Base-by-base conservation (phyloP, 2,888 invertebrate genomes). In the Apantesis nais region DNA sequence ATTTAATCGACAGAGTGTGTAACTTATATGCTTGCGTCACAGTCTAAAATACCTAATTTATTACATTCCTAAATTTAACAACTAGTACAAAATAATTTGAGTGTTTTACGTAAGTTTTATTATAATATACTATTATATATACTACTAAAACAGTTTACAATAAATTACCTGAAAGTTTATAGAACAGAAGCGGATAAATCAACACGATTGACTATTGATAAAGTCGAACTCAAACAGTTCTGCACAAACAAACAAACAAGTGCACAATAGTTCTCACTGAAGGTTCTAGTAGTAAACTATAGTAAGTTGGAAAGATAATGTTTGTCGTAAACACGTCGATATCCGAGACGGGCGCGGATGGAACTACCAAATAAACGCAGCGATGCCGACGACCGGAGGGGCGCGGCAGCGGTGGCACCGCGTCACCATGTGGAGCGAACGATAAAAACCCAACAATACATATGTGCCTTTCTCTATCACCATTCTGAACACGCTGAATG, bases 341-440 rank as follows among this genome's bases (percentile, higher is more conserved):
- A 85, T 83, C 79, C 85, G 83, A 83, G 85, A 85, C 88, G 81
- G 85, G 86, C 89, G 85, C 91, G 90, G 86, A 88, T 88, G 89
- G 80, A 82, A 93, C 94, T 92, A 88, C 85, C 84, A 82, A 90
- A 89, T 86, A 87, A 88, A 88, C 89, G 83, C 79, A 79, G 76
- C 82, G 85, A 70, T 65, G 81, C 83, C 87, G 87, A 84, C 85
- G 86, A 85, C 79, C 85, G 88, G 86, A 86, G 89, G 89, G 90
- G 90, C 89, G 89, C 44, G 67, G 72, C 61, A 48, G 68, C 29
- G 58, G 52, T 83, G 83, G 66, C 31, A 79, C 80, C 79, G 84
- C 84, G 83, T 83, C 87, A 83, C 87, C 92, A 92, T 90, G 89
- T 90, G 91, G 85, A 88, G 79, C 71, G 71, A 62, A 74, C 75